Base-by-base conservation (phyloP, 1,140 invertebrate genomes). In the Atta colombica region DNA sequence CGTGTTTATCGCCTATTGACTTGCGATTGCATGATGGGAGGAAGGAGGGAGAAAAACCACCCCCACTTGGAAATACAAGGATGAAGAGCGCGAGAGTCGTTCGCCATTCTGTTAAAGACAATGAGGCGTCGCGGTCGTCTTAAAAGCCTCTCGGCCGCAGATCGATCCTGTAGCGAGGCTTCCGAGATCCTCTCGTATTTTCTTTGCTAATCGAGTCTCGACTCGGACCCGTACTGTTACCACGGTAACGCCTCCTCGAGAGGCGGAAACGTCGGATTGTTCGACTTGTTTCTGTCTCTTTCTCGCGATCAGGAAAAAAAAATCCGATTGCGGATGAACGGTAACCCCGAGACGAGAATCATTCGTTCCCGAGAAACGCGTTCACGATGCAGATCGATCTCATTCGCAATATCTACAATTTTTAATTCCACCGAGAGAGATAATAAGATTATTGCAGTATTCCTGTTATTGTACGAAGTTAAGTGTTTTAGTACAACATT, bases 191-290 rank as follows among this genome's bases (percentile, higher is more conserved):
- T 90, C 89, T 78, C 84, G 88, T 94, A 91, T 94, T 94, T 94
- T 94, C 93, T 84, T 94, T 94, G 91, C 93, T 94, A 94, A 94
- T 94, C 93, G 93, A 93, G 90, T 94, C 93, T 88, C 87, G 77
- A 84, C 88, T 87, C 86, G 75, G 74, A 87, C 85, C 84, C 90
- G 90, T 89, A 77, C 87, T 89, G 92, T 93, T 93, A 91, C 92
- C 92, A 93, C 75, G 92, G 92, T 92, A 92, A 93, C 92, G 87
- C 86, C 91, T 92, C 68, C 77, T 85, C 86, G 80, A 85, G 78
- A 90, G 53, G 69, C 80, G 55, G 71, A 75, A 89, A 89, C 88
- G 63, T 87, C 77, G 71, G 60, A 86, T 81, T 74, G 88, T 63
- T 68, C 84, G 78, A 28, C 60, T 53, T 31, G 18, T 58, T 63